Evolutionary conservation across 64 coral and sea anemone species (phyloP), one percentile per base, ranked within the genome.

Genomic region (Dendronephthya gigantea): DNA sequence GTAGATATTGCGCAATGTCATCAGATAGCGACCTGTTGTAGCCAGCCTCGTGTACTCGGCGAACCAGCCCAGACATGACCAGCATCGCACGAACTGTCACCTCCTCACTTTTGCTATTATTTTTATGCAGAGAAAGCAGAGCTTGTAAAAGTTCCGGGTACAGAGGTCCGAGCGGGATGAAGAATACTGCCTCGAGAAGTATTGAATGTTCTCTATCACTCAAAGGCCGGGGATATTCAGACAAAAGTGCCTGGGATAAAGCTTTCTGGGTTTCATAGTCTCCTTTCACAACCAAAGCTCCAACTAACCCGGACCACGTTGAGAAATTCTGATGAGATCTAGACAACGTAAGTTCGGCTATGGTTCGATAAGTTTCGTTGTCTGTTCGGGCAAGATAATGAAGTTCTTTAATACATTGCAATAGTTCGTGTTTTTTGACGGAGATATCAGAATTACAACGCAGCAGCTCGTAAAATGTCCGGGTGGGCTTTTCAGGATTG

Each of bases 1-100:
- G 94, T 49, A 97, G 75, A 35, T 93, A 83, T 59, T 82, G 33
- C 23, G 88, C 90, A 5, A 97, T 91, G 50, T 19, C 88, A 40
- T 97, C 89, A 39, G 89, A 90, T 7, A 97, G 84, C 9, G 94
- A 82, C 2, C 55, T 83, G 86, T 97, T 97, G 39, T 97, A 97
- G 17, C 94, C 94, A 9, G 94, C 89, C 19, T 85, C 75, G 33
- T 97, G 83, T 22, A 87, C 68, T 82, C 92, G 85, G 19, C 83
- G 85, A 45, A 74, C 66, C 13, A 97, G 69, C n/a, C 91, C 94
- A 34, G 91, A 45, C 23, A 97, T 33, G 0, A 97, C 94, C 34
- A 97, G 33, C 94, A 97, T 97, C 1, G 94, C 89, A 65, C 88
- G 93, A 22, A 87, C 82, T 6, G 91, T 81, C 2, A 90, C 47